These are phyloP conservation scores for Anniella stebbinsi DNA, from an alignment of 2,797 vertebrate species.

Conservation along the genomic window DNA sequence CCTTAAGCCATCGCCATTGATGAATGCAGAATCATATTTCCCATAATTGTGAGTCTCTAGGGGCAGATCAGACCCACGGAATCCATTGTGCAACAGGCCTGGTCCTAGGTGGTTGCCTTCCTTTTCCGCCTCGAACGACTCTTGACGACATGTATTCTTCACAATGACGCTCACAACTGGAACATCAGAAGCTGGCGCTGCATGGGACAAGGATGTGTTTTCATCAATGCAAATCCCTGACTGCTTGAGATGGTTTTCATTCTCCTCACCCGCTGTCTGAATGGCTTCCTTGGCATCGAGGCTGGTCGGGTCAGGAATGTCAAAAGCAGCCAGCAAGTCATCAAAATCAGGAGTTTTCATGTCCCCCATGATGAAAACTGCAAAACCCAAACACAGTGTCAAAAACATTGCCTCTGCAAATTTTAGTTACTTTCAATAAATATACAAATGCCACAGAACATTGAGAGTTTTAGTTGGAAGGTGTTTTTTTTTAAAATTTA, in stretches of 20 bases:
- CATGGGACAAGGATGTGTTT: slow-evolving; percentile 80
- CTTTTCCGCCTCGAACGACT: slow-evolving; percentile 88
- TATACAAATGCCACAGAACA: neutral
- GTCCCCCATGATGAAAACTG: slow-evolving; percentile 93
- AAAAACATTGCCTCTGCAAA: neutral
- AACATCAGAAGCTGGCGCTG: slow-evolving; percentile 82
- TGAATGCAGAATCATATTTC: slow-evolving; percentile 85
- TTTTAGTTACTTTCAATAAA: neutral
- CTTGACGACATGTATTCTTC: slow-evolving; percentile 95
- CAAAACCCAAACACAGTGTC: slow-evolving; percentile 69
- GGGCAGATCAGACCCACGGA: slow-evolving; percentile 81
- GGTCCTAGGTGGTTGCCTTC: slow-evolving; percentile 83
- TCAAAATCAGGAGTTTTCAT: slow-evolving; percentile 99
- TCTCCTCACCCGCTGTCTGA: slow-evolving; percentile 88
- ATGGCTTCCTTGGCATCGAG: slow-evolving; percentile 95
- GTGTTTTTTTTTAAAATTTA: neutral
- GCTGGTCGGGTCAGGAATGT: slow-evolving; percentile 97
- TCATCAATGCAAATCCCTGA: slow-evolving; percentile 89
- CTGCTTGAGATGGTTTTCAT: slow-evolving; percentile 88
- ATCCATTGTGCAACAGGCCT: slow-evolving; percentile 89
- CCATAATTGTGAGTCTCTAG: slow-evolving; percentile 82
- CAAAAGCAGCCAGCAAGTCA: slow-evolving; percentile 97
- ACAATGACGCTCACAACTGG: slow-evolving; percentile 96
- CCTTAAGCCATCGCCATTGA: slow-evolving; percentile 88
- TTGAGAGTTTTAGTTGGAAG: neutral